Evolutionary conservation across 1,140 invertebrate genomes (phyloP).

Genomic region (Condylostylus longicornis): DNA sequence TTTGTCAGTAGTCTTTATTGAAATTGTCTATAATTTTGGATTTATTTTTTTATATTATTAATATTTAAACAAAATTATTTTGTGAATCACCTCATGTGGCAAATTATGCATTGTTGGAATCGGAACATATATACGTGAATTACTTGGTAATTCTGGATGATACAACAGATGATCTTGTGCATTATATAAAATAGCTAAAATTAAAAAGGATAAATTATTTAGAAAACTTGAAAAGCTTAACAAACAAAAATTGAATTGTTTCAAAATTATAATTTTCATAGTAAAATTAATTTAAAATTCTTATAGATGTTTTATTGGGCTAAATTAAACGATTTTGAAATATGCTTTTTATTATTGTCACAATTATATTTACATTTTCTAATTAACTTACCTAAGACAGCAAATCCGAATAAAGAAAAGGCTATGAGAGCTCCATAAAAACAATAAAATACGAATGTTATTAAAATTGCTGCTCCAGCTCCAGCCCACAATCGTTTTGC

Average conservation of each 20-base stretch:
- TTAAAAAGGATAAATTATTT: neutral
- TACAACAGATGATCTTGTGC: slow-evolving; percentile 75
- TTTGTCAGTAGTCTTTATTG: slow-evolving; percentile 60
- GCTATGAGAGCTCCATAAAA: slow-evolving; percentile 60
- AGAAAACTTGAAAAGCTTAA: neutral
- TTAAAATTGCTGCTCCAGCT: slow-evolving; percentile 40
- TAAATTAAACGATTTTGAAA: slow-evolving; percentile 4
- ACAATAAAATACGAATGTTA: slow-evolving; percentile 64
- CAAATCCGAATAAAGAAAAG: slow-evolving; percentile 49
- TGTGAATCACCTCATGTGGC: too few species aligned
- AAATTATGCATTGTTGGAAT: slow-evolving; percentile 68
- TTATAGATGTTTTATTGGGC: slow-evolving; percentile 1
- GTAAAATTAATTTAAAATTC: neutral
- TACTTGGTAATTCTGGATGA: slow-evolving; percentile 73
- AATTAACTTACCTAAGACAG: slow-evolving; percentile 50
- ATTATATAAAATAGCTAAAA: slow-evolving; percentile 63
- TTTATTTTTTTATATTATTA: slow-evolving; percentile 42
- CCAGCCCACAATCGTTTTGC: slow-evolving; percentile 37
- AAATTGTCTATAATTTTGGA: too few species aligned
- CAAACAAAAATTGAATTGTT: neutral
- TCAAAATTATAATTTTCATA: neutral
- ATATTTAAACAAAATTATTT: neutral
- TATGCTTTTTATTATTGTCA: too few species aligned
- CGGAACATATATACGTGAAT: slow-evolving; percentile 73
- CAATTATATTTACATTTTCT: too few species aligned